phyloP scores from a whole-genome alignment of 2,888 invertebrate species.

The Lamproptera curius region DNA sequence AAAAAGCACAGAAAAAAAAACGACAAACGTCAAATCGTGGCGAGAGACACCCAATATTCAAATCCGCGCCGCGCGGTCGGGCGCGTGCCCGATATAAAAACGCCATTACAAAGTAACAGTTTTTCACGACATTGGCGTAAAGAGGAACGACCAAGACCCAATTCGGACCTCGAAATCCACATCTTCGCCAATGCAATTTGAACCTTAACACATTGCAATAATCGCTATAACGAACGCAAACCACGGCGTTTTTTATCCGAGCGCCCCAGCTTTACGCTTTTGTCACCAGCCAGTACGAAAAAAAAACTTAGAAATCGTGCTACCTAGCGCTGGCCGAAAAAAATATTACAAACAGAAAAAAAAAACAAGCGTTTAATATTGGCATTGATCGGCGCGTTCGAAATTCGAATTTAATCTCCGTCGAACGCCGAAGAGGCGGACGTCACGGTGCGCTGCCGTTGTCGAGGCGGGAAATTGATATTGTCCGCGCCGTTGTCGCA shows the following conservation, averaged over 20 bases:
- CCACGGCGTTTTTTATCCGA: slow-evolving; percentile 29
- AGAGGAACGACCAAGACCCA: slow-evolving; percentile 65
- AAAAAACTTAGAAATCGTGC: slow-evolving; percentile 74
- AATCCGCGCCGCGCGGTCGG: slow-evolving; percentile 41
- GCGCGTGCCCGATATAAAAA: slow-evolving; percentile 51
- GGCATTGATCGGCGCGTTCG: slow-evolving; percentile 66
- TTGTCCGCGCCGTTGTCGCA: slow-evolving; percentile 26
- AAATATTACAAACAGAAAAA: slow-evolving; percentile 25
- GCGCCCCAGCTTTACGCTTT: slow-evolving; percentile 37
- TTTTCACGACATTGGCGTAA: slow-evolving; percentile 53
- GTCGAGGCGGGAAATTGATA: slow-evolving; percentile 34
- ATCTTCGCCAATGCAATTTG: slow-evolving; percentile 30
- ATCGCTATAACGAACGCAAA: slow-evolving; percentile 27
- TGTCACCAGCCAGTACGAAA: slow-evolving; percentile 61
- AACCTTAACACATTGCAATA: slow-evolving; percentile 37
- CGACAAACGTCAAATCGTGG: not conserved
- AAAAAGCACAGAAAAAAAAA: slow-evolving; percentile 15
- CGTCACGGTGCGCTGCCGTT: slow-evolving; percentile 16
- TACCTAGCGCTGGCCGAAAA: slow-evolving; percentile 36
- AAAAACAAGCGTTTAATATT: slow-evolving; percentile 55
- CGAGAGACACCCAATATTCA: slow-evolving; percentile 32
- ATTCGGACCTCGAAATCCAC: slow-evolving; percentile 33
- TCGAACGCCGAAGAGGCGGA: slow-evolving; percentile 34
- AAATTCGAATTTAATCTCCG: slow-evolving; percentile 58
- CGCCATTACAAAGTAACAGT: slow-evolving; percentile 46